These are phyloP conservation scores for Pachyrhynchus sulphureomaculatus DNA, from an alignment of 1,140 invertebrate genomes.

Conservation along the genomic window DNA sequence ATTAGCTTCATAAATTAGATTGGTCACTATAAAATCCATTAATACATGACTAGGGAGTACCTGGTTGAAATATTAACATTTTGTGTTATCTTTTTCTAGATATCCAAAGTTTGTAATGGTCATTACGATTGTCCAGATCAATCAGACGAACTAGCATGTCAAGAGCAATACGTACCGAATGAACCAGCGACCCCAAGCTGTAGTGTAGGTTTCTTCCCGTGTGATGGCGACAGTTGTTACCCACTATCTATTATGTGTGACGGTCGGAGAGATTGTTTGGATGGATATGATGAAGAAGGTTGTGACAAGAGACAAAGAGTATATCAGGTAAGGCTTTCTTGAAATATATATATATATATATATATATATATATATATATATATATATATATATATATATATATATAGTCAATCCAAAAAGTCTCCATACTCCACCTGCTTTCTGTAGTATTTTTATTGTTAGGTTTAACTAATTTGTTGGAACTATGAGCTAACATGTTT, in stretches of 20 bases:
- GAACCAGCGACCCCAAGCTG: conserved; percentile 55
- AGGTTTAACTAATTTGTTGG: too few species aligned
- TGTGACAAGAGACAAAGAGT: conserved; percentile 57
- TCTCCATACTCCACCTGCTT: too few species aligned
- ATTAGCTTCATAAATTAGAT: too few species aligned
- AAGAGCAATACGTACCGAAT: conserved; percentile 42
- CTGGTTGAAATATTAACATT: neutral
- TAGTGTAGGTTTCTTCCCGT: conserved; percentile 60
- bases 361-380: too few species aligned
- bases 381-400: too few species aligned
- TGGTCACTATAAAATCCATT: too few species aligned
- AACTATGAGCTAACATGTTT: too few species aligned
- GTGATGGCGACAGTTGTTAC: conserved; percentile 63
- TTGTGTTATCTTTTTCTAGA: neutral
- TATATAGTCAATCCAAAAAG: too few species aligned
- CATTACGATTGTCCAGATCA: conserved; percentile 73
- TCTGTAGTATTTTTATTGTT: too few species aligned
- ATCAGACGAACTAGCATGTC: conserved; percentile 66
- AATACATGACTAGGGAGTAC: too few species aligned
- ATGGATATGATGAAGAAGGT: conserved; percentile 70
- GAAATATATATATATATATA: too few species aligned
- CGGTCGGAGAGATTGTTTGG: conserved; percentile 65
- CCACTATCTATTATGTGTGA: conserved; percentile 64
- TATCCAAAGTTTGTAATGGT: conserved; percentile 51
- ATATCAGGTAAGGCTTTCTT: conserved; percentile 55